These are phyloP conservation scores for Phalacrocorax pelagicus DNA, from an alignment of 2,113 vertebrate genomes.

Conservation along the genomic window DNA sequence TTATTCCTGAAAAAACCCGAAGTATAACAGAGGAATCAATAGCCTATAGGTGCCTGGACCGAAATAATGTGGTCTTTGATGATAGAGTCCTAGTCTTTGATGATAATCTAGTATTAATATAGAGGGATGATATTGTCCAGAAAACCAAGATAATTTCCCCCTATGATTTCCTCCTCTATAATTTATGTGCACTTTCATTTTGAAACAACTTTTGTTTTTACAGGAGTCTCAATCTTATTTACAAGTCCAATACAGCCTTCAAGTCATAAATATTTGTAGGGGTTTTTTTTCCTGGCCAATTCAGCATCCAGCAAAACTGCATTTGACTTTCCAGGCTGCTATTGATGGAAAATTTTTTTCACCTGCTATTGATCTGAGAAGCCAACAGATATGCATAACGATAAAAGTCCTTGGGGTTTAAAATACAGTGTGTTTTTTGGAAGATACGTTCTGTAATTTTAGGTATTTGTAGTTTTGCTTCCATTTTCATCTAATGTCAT, in stretches of 20 bases:
- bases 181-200: background rate
- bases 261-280: background rate
- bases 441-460: background rate
- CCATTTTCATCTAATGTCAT: background rate
- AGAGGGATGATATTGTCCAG: background rate
- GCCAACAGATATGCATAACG: background rate
- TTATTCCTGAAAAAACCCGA: background rate
- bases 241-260: background rate
- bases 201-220: background rate
- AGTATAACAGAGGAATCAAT: background rate
- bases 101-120: background rate
- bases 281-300: background rate
- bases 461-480: background rate
- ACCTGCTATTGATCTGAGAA: background rate
- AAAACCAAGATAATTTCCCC: background rate
- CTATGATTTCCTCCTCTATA: background rate
- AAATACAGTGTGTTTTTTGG: rapidly evolving
- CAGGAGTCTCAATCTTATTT: background rate
- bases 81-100: background rate
- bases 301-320: background rate
- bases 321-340: background rate
- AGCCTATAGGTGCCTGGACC: background rate
- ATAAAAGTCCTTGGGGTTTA: background rate
- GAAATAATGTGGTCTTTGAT: background rate
- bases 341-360: background rate